Conservation (phyloP, 2,113 vertebrate species). For the Gymnorhina tibicen region DNA sequence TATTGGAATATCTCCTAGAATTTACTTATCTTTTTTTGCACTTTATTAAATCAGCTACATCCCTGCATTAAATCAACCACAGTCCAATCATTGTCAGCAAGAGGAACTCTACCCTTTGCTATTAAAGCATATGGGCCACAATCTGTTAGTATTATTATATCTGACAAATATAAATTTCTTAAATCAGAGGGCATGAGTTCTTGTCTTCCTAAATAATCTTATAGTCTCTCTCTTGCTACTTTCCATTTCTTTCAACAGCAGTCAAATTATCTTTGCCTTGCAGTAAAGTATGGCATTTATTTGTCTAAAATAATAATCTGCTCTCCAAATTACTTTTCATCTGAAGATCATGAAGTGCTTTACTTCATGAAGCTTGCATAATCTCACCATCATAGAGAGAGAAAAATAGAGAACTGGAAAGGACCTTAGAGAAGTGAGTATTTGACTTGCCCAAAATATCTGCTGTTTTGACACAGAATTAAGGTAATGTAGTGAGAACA, state of each 20-base stretch:
- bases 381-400: background rate
- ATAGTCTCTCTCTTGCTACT: background rate
- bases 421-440: background rate
- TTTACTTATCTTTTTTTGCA: background rate
- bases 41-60: background rate
- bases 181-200: background rate
- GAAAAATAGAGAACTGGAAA: background rate
- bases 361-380: background rate
- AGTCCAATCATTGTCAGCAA: background rate
- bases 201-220: background rate
- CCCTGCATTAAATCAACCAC: background rate
- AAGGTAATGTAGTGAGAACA: background rate
- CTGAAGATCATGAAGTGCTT: background rate
- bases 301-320: background rate
- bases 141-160: background rate
- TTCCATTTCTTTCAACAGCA: background rate
- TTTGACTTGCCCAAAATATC: background rate
- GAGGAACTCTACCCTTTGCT: background rate
- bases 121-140: background rate
- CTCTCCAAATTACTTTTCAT: background rate
- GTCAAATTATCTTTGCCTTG: background rate
- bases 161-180: slow-evolving; percentile 9
- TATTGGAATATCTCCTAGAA: background rate
- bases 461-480: background rate
- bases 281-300: background rate